These are phyloP conservation scores for Gorsachius goisagi DNA, from an alignment of 2,113 vertebrate genomes.

Conservation along the genomic window DNA sequence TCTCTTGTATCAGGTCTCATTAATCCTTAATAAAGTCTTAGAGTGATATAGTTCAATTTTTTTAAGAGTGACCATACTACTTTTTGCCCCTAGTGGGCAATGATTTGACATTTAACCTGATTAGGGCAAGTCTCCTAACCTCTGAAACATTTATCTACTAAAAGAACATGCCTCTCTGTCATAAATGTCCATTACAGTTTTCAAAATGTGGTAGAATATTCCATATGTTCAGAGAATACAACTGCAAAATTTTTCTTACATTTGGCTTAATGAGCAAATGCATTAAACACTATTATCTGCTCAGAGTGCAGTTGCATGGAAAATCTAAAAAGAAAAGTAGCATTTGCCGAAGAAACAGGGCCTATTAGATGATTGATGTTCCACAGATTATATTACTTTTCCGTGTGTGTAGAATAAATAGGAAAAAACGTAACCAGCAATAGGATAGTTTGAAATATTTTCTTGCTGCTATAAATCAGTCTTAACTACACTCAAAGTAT, in stretches of 20 bases:
- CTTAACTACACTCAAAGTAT: neutral
- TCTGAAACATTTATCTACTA: neutral
- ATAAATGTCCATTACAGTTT: neutral
- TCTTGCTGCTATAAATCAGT: slow-evolving; percentile 1
- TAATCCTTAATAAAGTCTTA: neutral
- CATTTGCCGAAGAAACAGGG: neutral
- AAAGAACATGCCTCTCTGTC: neutral
- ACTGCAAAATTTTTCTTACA: neutral
- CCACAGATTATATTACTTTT: slow-evolving; percentile 35
- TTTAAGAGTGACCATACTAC: neutral
- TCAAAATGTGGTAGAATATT: neutral
- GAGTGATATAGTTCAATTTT: neutral
- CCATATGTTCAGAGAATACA: neutral
- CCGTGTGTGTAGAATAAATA: neutral
- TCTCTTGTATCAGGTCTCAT: neutral
- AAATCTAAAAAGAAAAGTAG: neutral
- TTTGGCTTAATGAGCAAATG: neutral
- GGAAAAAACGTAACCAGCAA: neutral
- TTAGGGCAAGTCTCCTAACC: neutral
- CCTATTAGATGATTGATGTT: neutral
- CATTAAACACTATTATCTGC: neutral
- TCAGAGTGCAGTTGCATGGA: neutral
- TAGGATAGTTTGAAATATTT: neutral
- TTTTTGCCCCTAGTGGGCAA: neutral
- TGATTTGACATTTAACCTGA: neutral